phyloP scores from a whole-genome alignment of 2,888 invertebrate genomes.

The Melanophora roralis region DNA sequence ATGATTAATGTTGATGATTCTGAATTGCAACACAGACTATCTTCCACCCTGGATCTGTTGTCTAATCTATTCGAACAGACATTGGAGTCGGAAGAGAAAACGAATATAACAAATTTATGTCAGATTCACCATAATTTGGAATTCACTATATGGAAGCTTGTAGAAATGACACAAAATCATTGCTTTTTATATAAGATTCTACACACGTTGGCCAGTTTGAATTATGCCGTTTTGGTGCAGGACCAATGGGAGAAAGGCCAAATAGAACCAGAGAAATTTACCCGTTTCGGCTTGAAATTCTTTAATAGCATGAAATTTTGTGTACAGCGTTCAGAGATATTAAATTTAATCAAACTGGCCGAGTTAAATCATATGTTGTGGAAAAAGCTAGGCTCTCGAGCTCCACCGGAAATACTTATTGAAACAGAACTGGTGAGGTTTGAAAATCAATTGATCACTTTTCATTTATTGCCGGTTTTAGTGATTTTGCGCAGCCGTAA shows the following conservation, averaged over 20 bases:
- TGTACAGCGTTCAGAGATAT: slow-evolving; percentile 71
- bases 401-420: slow-evolving; percentile 73
- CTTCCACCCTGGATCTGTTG: slow-evolving; percentile 80
- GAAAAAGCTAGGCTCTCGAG: slow-evolving; percentile 74
- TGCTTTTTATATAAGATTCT: slow-evolving; percentile 72
- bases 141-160: slow-evolving; percentile 72
- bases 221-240: slow-evolving; percentile 72
- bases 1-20: slow-evolving; percentile 77
- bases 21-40: slow-evolving; percentile 78
- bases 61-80: slow-evolving; percentile 79
- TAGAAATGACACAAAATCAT: slow-evolving; percentile 74
- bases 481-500: slow-evolving; percentile 74
- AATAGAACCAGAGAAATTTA: slow-evolving; percentile 70
- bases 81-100: slow-evolving; percentile 77
- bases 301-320: slow-evolving; percentile 76
- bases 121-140: slow-evolving; percentile 73
- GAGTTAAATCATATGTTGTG: slow-evolving; percentile 77
- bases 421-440: slow-evolving; percentile 76
- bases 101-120: slow-evolving; percentile 72
- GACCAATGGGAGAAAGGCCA: slow-evolving; percentile 69
- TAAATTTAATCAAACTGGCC: slow-evolving; percentile 74
- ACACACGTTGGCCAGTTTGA: slow-evolving; percentile 68
- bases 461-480: slow-evolving; percentile 82
- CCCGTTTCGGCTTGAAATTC: slow-evolving; percentile 73
- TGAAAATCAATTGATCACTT: slow-evolving; percentile 81